A percentile compares a stretch with the other conserved stretches of the same genome.
phyloP scores from a whole-genome alignment of 2,888 invertebrate genomes.

The Pristionchus entomophagus region DNA sequence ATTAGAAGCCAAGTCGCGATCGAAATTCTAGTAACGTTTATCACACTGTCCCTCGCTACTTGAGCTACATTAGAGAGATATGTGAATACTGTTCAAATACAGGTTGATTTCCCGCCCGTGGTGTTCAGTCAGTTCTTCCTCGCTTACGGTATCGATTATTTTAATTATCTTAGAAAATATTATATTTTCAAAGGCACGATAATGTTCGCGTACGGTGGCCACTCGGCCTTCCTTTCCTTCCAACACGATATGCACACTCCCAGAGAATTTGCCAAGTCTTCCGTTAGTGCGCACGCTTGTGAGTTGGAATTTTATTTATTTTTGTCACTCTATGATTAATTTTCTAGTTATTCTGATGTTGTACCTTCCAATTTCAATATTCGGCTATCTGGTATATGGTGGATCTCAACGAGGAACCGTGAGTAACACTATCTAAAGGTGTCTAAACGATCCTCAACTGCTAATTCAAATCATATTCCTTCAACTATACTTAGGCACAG shows the following conservation, averaged over 20 bases:
- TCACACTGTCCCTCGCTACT: no score
- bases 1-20: no score
- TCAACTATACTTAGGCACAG: no score
- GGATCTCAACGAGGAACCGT: constrained; percentile 58
- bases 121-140: constrained; percentile 83
- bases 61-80: no score
- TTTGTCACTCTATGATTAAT: neutral
- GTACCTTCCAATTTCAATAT: constrained; percentile 57
- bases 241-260: constrained; percentile 48
- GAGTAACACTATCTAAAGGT: neutral
- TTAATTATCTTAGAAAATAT: constrained; percentile 10
- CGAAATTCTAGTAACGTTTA: no score
- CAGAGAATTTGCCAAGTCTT: constrained; percentile 30
- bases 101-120: constrained; percentile 78
- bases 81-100: no score
- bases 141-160: constrained; percentile 81
- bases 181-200: constrained; percentile 48
- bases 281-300: constrained; percentile 9
- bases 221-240: constrained; percentile 43
- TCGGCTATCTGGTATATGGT: constrained; percentile 61
- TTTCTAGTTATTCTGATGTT: constrained; percentile 52
- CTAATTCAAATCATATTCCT: no score
- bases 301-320: neutral
- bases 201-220: constrained; percentile 48
- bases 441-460: no score